phyloP scores from a whole-genome alignment of 2,888 invertebrate genomes.

The Phragmatobia fuliginosa region DNA sequence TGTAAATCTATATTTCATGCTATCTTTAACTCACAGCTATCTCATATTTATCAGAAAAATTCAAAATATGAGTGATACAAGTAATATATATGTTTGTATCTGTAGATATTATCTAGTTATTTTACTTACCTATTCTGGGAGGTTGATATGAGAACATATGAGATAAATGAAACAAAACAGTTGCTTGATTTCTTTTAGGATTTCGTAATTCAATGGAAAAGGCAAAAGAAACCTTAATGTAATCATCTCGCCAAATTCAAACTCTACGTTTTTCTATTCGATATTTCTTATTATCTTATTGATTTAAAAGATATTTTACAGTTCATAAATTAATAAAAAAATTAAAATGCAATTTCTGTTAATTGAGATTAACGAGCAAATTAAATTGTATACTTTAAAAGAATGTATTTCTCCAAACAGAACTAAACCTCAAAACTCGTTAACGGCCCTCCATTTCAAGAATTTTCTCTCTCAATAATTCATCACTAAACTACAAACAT shows the following conservation, averaged over 20 bases:
- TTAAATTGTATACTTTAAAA: neutral
- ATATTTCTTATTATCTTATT: too few relatives aligned
- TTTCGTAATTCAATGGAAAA: neutral
- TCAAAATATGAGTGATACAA: too few relatives aligned
- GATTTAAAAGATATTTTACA: too few relatives aligned
- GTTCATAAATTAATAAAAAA: too few relatives aligned
- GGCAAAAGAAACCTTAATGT: neutral
- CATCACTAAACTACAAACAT: neutral
- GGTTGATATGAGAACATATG: too few relatives aligned
- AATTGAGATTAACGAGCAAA: neutral
- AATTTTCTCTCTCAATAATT: neutral
- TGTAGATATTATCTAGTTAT: too few relatives aligned
- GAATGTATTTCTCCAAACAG: neutral
- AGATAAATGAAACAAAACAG: neutral
- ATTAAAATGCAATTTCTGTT: neutral
- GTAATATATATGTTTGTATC: too few relatives aligned
- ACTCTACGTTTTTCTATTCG: too few relatives aligned
- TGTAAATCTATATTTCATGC: too few relatives aligned
- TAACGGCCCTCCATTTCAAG: too few relatives aligned
- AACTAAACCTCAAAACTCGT: neutral
- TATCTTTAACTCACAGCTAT: too few relatives aligned
- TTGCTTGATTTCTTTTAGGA: neutral
- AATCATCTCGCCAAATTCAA: neutral
- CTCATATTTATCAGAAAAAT: too few relatives aligned
- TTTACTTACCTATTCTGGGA: neutral